A percentile compares a stretch with the other conserved stretches of the same genome.
These are phyloP conservation scores for Saccostrea cuccullata DNA, from an alignment of 1,140 invertebrate species.

Conservation along the genomic window DNA sequence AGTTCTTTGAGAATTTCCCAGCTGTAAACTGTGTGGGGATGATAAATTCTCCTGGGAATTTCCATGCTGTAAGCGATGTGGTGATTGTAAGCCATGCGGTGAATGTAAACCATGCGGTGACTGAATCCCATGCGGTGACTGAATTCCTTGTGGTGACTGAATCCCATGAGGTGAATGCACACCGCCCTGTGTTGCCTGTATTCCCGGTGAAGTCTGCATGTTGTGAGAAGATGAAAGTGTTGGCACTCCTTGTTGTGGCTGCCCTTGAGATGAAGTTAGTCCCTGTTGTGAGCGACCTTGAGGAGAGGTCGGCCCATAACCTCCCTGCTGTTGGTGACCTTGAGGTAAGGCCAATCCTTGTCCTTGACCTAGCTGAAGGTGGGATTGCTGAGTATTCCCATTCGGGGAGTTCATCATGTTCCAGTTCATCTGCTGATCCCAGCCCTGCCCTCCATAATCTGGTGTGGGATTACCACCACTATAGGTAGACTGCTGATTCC, in stretches of 20 bases:
- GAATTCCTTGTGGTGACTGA: neutral
- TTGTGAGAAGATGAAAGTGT: neutral
- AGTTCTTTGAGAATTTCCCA: neutral
- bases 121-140: neutral
- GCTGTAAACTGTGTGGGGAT: neutral
- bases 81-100: neutral
- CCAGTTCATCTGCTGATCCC: neutral
- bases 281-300: constrained; percentile 27
- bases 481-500: constrained; percentile 13
- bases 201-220: neutral
- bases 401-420: constrained; percentile 17
- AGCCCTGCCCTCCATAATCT: neutral
- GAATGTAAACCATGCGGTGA: neutral
- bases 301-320: neutral
- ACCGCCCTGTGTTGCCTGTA: constrained; percentile 12
- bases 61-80: neutral
- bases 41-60: neutral
- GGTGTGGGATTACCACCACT: neutral
- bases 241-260: neutral
- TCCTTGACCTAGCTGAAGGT: neutral
- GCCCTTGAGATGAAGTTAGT: neutral
- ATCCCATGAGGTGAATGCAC: neutral
- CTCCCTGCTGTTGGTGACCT: constrained; percentile 26
- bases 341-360: constrained; percentile 7
- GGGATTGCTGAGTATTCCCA: neutral